A percentile compares a stretch with the other conserved stretches of the same genome.
Conservation (phyloP, 2,797 vertebrate genomes). For the Cichlasoma orientale region DNA sequence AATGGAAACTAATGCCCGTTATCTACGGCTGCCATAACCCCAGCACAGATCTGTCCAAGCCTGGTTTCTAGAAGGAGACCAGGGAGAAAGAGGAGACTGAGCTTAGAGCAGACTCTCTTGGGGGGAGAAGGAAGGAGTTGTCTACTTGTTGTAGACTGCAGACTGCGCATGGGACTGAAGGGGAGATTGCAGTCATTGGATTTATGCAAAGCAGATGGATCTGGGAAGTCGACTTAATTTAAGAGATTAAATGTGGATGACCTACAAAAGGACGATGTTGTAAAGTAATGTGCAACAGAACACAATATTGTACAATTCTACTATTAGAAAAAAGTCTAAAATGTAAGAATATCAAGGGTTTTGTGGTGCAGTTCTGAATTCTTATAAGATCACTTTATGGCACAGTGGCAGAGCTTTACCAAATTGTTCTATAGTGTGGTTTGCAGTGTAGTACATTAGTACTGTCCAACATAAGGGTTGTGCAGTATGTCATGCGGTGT, state of each 20-base stretch:
- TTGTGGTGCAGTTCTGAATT: slow-evolving; percentile 1
- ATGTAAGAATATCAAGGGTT: neutral
- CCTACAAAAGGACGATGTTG: neutral
- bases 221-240: neutral
- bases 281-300: neutral
- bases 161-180: neutral
- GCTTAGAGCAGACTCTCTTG: neutral
- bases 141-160: neutral
- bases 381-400: neutral
- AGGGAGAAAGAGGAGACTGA: neutral
- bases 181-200: neutral
- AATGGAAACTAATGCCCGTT: slow-evolving; percentile 13
- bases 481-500: slow-evolving; percentile 77
- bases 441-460: slow-evolving; percentile 48
- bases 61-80: slow-evolving; percentile 5
- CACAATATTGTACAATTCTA: neutral
- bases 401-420: neutral
- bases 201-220: neutral
- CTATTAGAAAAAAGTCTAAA: neutral
- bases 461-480: slow-evolving; percentile 57
- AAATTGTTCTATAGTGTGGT: slow-evolving; percentile 19
- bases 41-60: neutral
- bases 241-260: neutral
- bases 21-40: slow-evolving; percentile 10
- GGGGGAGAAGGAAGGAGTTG: neutral